Base-by-base conservation (phyloP, 1,140 invertebrate genomes). In the Drosophila tristis region DNA sequence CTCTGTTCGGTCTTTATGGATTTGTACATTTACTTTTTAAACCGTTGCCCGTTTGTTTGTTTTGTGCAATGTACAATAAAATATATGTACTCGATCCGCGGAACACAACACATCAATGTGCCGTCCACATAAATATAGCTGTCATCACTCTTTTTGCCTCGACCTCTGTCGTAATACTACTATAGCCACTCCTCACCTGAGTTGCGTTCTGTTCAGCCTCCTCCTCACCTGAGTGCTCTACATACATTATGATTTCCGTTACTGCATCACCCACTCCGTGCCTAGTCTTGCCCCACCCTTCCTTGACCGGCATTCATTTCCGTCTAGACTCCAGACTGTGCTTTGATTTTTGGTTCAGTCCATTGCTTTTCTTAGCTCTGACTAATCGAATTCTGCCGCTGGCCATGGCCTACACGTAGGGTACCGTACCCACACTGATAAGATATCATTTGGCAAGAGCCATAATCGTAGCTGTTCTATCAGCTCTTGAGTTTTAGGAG, bases 61-160 rank as follows among this genome's bases (percentile, higher is more conserved):
- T 59, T 78, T 86, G 74, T 66, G 55, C 48, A 67, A 68, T 70
- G 65, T 61, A 74, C 67, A 67, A 80, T 60, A 75, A 67, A 65
- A 72, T 59, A 70, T 70, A 76, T 54, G 45, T 53, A 68, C 15
- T 60, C 35, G 50, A 68, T 61, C 45, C 26, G 20, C 16, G 11
- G 16, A 31, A 59, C 23, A 49, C 4, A 39, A 55, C 53, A 51
- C 53, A 70, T 70, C 64, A 60, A 53, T 70, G 58, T 56, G 9
- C 57, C 67, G 65, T 39, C 25, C 66, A 73, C 61, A 74, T 74
- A 74, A 74, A 74, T 73, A 73, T 55, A 26, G 50, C 71, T 73
- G 68, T 63, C 66, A 43, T 61, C 68, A 42, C 56, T 2, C 29
- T 47, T 29, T 58, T 62, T n/a, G 35, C 3, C 1, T 51, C 49